These are phyloP conservation scores for Parotia lawesii DNA, from an alignment of 2,113 vertebrate genomes.

Conservation along the genomic window DNA sequence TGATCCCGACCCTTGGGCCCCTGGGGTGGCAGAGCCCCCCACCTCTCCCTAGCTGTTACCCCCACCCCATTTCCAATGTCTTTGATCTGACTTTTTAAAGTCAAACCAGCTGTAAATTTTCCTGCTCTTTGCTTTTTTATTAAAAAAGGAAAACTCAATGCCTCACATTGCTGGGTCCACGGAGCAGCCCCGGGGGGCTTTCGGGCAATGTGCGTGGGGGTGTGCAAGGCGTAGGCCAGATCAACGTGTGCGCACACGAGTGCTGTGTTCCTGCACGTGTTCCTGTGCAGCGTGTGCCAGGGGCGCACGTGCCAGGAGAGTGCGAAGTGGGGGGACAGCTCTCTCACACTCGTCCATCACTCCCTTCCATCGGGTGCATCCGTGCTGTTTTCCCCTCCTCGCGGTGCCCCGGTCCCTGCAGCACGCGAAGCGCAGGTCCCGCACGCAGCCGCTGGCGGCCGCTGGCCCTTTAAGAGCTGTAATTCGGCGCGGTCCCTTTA, in stretches of 20 bases:
- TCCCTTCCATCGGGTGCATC: neutral
- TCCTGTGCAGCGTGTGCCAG: neutral
- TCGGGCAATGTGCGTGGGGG: rapidly evolving
- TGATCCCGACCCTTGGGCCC: rapidly evolving
- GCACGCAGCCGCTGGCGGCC: rapidly evolving
- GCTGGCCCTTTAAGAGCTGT: neutral
- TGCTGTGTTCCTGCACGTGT: too few species aligned
- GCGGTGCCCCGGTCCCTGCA: neutral
- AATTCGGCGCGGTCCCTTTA: neutral
- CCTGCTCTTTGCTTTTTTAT: slow-evolving; percentile 24
- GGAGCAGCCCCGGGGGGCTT: neutral
- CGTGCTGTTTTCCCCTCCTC: neutral
- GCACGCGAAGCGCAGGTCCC: rapidly evolving
- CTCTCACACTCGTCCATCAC: neutral
- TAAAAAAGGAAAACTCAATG: neutral
- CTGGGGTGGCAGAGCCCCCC: neutral
- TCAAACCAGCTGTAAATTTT: neutral
- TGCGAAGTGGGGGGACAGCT: rapidly evolving
- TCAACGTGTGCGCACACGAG: neutral
- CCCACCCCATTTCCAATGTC: neutral
- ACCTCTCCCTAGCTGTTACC: neutral
- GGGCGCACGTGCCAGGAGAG: rapidly evolving
- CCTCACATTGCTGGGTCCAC: rapidly evolving
- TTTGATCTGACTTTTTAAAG: neutral
- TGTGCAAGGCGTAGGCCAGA: neutral